Evolutionary conservation across 2,113 vertebrate genomes (phyloP), one percentile per base, ranked within the genome.

Genomic region (Heterocephalus glaber): DNA sequence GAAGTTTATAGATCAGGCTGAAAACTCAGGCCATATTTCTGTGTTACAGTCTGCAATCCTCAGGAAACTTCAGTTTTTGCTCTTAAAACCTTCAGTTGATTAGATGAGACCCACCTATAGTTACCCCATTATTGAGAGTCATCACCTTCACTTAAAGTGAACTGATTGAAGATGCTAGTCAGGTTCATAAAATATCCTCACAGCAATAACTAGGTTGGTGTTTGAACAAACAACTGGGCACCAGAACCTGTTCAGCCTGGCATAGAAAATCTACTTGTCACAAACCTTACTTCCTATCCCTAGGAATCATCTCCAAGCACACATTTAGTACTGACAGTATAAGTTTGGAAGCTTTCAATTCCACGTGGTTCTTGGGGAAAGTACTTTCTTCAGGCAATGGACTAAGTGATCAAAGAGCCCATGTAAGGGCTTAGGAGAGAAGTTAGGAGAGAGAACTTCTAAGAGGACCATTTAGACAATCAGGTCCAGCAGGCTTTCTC

Each of bases 371-470:
- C 76, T 49, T n/a, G 7, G 38, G 11, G 54, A 49, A 24, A 26
- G 2, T 2, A 4, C 7, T 4, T 2, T 44, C 49, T 7, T 3
- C 26, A 8, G 49, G 20, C 72, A 16, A 56, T 5, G 16, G 3
- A 33, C 30, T 26, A 28, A 74, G 22, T 4, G 13, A 87, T 88
- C 74, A 24, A 58, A 66, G 85, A 60, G 72, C 24, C 38, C 10
- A 0, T 22, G 35, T 13, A 2, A 10, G 17, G 28, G 35, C 60
- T 49, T 26, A 4, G 68, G 58, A 66, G 16, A 56, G 38, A 63
- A 82, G 65, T 54, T 22, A 56, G 38, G 35, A 70, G 41, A 66
- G 22, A 19, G 13, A 11, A 28, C 49, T 49, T 90, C 52, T 74
- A 38, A n/a, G 30, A 47, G 11, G 20, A 35, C 30, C 60, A 14